Base-by-base conservation (phyloP, 2,888 invertebrate species). In the Hyposoter dolosus region DNA sequence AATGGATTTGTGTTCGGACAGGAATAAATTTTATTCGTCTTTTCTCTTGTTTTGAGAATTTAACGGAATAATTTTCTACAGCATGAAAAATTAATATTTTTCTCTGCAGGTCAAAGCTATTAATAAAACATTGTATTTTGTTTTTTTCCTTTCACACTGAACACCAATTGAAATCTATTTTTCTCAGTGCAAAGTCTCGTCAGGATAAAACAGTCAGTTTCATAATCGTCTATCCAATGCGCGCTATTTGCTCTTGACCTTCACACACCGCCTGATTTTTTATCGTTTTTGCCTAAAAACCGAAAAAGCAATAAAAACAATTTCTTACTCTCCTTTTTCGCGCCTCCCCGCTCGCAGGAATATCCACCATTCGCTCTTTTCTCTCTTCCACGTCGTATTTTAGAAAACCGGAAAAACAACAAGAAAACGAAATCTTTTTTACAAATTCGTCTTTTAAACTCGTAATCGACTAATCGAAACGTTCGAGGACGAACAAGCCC, bases 401-500 rank as follows among this genome's bases (percentile, higher is more conserved):
- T n/a, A 50, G 15, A 35, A 65, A 76, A 50, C 10, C 0, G 28
- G 12, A 45, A 15, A 69, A 45, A 17, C 2, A 45, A 47, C 28
- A 28, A 69, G 63, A 75, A 75, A 75, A 47, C 45, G 43, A 15
- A 45, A 40, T 40, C 23, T 40, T 43, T 28, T 65, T 68, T 47
- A 63, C n/a, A 72, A 74, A 84, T 84, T 82, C 82, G 68, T 85
- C 68, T 76, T 80, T 76, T 76, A 74, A 80, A 75, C 78, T 81
- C 56, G 78, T 87, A 81, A 85, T 40, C 63, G 77, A 82, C 68
- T 84, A 79, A 86, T 89, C 76, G 88, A 90, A 88, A 87, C 88
- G 90, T 90, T 89, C 88, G 87, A 83, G 85, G 88, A 89, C 85
- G 89, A 89, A 83, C 91, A 90, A 89, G 89, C 69, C 90, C 89